A percentile compares a stretch with the other conserved stretches of the same genome.
phyloP scores from a whole-genome alignment of 1,140 invertebrate species.

The Lepeophtheirus salmonis region DNA sequence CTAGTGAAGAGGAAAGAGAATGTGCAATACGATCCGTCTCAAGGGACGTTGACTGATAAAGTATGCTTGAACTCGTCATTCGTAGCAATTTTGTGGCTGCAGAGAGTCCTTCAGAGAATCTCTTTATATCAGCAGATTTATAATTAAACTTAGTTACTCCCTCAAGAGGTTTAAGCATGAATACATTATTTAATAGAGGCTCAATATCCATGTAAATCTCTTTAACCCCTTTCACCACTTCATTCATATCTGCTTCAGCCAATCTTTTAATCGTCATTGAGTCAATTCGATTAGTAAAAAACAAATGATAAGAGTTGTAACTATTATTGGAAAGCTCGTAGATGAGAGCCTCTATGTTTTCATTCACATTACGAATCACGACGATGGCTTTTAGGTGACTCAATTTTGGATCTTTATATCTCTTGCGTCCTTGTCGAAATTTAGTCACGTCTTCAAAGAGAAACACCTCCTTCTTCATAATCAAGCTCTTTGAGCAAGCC shows the following conservation, averaged over 20 bases:
- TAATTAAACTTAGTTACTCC: neutral
- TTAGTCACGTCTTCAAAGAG: neutral
- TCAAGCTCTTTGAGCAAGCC: neutral
- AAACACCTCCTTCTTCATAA: conserved; percentile 2
- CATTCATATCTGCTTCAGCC: conserved; percentile 1
- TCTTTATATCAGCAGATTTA: neutral
- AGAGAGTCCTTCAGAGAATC: neutral
- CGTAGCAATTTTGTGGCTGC: neutral
- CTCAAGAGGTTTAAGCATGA: neutral
- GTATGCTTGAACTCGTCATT: neutral
- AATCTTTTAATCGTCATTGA: neutral
- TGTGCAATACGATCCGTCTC: neutral
- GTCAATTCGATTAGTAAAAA: neutral
- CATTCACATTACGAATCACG: neutral
- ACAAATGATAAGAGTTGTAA: neutral
- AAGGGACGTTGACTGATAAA: neutral
- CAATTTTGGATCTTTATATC: neutral
- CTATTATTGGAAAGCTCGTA: neutral
- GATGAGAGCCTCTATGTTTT: neutral
- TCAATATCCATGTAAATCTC: neutral
- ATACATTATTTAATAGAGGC: neutral
- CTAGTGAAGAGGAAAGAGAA: neutral
- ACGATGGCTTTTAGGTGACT: neutral
- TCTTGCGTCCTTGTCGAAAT: neutral
- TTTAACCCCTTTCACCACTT: neutral